These are phyloP conservation scores for Xylophagus ater DNA, from an alignment of 2,888 invertebrate genomes.

Conservation along the genomic window DNA sequence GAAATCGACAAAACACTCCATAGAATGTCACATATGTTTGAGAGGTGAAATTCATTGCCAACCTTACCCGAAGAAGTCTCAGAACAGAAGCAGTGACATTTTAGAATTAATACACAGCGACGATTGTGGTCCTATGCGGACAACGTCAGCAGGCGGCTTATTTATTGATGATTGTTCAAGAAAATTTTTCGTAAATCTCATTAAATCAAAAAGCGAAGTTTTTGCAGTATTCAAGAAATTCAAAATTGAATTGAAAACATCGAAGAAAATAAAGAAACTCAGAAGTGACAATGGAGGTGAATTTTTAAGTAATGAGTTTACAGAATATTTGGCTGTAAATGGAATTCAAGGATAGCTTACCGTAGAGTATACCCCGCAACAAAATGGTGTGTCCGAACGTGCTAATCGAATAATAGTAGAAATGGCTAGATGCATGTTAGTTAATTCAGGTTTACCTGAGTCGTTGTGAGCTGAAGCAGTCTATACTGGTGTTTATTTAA, in stretches of 20 bases:
- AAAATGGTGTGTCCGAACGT: not conserved
- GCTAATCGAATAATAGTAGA: conserved; percentile 20
- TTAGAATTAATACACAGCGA: conserved; percentile 17
- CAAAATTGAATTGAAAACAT: conserved; percentile 8
- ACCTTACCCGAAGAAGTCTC: conserved; percentile 4
- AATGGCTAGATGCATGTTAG: conserved; percentile 23
- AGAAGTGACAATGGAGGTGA: not conserved
- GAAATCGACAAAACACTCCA: conserved; percentile 3
- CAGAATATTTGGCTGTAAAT: not conserved
- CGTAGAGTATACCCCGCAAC: not conserved
- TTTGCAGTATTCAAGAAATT: conserved; percentile 10
- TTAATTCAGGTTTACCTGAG: conserved; percentile 20
- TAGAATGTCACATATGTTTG: conserved; percentile 9
- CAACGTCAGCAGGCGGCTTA: conserved; percentile 12
- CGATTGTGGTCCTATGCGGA: conserved; percentile 15
- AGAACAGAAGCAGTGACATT: conserved; percentile 6
- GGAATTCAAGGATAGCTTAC: not conserved
- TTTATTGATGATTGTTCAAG: conserved; percentile 15
- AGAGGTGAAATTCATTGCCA: conserved; percentile 9
- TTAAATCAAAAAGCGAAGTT: conserved; percentile 8
- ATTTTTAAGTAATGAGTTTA: not conserved
- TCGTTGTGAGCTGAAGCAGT: conserved; percentile 20
- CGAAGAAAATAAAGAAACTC: conserved; percentile 3
- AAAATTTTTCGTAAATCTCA: conserved; percentile 2
- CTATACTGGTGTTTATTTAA: conserved; percentile 16